Evolutionary conservation across 2,797 vertebrate genomes (phyloP).

Genomic region (Peromyscus nudipes): DNA sequence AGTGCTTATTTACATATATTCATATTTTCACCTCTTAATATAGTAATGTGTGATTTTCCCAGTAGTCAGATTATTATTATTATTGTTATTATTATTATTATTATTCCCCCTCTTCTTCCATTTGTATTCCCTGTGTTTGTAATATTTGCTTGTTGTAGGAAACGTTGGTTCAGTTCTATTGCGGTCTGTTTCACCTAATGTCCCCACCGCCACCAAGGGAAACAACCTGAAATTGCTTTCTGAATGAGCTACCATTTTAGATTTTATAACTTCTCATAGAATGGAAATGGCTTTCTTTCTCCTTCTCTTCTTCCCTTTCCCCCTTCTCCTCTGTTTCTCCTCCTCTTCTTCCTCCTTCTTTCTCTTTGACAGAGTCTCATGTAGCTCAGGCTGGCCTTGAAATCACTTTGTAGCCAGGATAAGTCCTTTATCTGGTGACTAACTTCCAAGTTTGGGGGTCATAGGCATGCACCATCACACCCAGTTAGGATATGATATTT

Average conservation of each 20-base stretch:
- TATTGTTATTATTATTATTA: too few relatives aligned
- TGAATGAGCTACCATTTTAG: background rate
- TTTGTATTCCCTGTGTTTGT: background rate
- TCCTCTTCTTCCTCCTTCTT: background rate
- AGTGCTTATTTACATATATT: slow-evolving; percentile 17
- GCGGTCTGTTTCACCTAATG: background rate
- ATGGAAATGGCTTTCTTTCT: background rate
- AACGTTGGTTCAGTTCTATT: background rate
- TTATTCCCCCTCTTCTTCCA: background rate
- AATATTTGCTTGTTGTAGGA: slow-evolving; percentile 16
- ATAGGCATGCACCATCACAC: background rate
- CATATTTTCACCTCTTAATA: background rate
- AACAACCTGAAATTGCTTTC: slow-evolving; percentile 22
- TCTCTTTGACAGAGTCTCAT: background rate
- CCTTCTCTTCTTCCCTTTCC: background rate
- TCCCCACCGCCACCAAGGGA: background rate
- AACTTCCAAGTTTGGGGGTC: too few relatives aligned
- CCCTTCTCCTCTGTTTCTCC: background rate
- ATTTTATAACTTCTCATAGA: background rate
- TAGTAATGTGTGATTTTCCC: slow-evolving; percentile 6
- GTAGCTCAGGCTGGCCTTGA: background rate
- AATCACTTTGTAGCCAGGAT: background rate
- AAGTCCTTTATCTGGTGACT: background rate
- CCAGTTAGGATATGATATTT: background rate
- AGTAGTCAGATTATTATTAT: background rate